Conservation (phyloP, 2,888 invertebrate genomes). For the Rhagophthalmus giganteus region DNA sequence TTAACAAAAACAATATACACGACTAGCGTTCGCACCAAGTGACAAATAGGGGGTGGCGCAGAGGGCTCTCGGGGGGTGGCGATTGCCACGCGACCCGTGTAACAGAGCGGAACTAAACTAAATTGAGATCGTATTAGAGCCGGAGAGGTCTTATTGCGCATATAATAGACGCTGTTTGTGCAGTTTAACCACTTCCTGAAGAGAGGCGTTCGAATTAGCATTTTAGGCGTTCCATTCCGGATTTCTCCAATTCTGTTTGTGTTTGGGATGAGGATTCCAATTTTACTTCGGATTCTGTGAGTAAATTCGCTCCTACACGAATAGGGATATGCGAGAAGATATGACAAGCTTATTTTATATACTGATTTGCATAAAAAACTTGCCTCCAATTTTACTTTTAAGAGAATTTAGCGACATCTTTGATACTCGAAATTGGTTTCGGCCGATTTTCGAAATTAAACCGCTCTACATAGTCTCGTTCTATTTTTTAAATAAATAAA, state of each 20-base stretch:
- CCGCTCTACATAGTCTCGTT: no score
- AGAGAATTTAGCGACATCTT: no score
- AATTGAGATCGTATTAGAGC: constrained; percentile 59
- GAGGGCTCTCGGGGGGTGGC: constrained; percentile 45
- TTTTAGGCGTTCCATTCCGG: constrained; percentile 54
- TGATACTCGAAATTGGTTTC: no score
- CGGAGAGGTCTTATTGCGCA: constrained; percentile 58
- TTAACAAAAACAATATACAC: constrained; percentile 14
- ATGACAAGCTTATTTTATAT: constrained; percentile 28
- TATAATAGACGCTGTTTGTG: constrained; percentile 59
- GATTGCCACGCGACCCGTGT: constrained; percentile 58
- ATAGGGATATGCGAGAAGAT: constrained; percentile 27
- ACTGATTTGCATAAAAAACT: constrained; percentile 23
- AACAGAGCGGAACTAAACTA: constrained; percentile 60
- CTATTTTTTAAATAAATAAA: no score
- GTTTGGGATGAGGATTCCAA: constrained; percentile 50
- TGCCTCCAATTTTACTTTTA: constrained; percentile 6
- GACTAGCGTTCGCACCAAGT: constrained; percentile 32
- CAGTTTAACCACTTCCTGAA: constrained; percentile 58
- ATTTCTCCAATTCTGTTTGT: constrained; percentile 49
- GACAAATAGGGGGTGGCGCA: constrained; percentile 45
- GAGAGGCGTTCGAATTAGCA: constrained; percentile 55
- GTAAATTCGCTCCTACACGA: constrained; percentile 29
- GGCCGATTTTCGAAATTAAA: no score
- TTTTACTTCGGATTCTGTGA: constrained; percentile 39